Conservation (phyloP, 2,113 vertebrate genomes). For the Smithornis capensis region DNA sequence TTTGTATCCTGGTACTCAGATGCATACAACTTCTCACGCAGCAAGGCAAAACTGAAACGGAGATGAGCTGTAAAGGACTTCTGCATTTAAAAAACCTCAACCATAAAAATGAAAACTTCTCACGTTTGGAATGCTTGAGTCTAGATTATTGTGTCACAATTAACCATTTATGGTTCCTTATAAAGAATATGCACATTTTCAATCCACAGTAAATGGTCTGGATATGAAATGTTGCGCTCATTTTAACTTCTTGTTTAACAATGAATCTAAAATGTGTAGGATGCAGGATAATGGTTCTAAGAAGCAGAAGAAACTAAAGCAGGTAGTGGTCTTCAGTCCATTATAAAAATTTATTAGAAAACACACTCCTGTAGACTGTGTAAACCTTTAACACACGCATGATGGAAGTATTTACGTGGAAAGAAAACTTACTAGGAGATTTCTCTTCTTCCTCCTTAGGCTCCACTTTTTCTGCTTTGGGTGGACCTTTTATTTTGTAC, state of each 20-base stretch:
- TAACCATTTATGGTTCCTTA: background rate
- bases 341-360: background rate
- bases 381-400: background rate
- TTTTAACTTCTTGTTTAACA: background rate
- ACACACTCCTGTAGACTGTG: background rate
- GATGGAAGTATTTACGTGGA: background rate
- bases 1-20: background rate
- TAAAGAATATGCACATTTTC: background rate
- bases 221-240: background rate
- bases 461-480: conserved; percentile 80
- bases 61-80: background rate
- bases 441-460: conserved; percentile 81
- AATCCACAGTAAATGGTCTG: background rate
- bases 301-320: background rate
- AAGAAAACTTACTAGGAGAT: conserved; percentile 84
- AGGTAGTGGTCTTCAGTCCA: background rate
- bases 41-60: background rate
- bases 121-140: background rate
- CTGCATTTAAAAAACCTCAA: background rate
- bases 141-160: background rate
- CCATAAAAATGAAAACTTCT: background rate
- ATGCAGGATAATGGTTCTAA: background rate
- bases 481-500: conserved; percentile 89
- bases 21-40: background rate
- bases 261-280: background rate